phyloP scores from a whole-genome alignment of 2,797 vertebrate genomes.

The Phrynocephalus guinanensis region DNA sequence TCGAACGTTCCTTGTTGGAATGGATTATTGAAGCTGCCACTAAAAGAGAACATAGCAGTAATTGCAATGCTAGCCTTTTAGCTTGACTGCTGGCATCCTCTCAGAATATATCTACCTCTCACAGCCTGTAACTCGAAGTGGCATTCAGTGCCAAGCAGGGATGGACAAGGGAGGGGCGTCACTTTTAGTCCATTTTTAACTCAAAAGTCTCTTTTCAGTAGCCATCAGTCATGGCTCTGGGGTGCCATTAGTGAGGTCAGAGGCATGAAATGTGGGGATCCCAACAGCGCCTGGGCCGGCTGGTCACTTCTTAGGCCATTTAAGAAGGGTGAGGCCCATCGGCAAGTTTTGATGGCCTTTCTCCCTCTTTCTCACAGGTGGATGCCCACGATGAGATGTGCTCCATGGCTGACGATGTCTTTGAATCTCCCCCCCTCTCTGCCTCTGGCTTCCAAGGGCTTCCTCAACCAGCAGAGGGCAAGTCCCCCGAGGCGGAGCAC shows the following conservation, averaged over 20 bases:
- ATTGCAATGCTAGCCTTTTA: background rate
- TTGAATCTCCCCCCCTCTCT: conserved; percentile 93
- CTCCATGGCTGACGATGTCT: conserved; percentile 95
- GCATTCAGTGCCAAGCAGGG: background rate
- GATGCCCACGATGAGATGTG: conserved; percentile 87
- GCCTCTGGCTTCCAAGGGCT: conserved; percentile 77
- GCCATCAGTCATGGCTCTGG: background rate
- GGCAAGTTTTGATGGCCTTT: fast-evolving
- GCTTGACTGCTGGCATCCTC: background rate
- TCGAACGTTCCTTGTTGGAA: background rate
- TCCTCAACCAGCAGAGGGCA: conserved; percentile 58
- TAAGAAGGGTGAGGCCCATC: background rate
- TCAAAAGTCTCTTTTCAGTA: background rate
- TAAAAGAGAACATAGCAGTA: background rate
- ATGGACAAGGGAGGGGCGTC: no score
- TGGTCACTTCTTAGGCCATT: background rate
- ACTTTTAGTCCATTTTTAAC: background rate
- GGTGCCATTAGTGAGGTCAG: background rate
- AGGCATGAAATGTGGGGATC: background rate
- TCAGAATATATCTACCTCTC: background rate
- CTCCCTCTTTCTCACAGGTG: conserved; percentile 69
- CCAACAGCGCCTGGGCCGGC: background rate
- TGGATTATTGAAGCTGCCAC: background rate
- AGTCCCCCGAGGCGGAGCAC: conserved; percentile 73
- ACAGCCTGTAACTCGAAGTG: background rate